Evolutionary conservation across 2,797 vertebrate species (phyloP).

Genomic region (Urosaurus nigricauda): DNA sequence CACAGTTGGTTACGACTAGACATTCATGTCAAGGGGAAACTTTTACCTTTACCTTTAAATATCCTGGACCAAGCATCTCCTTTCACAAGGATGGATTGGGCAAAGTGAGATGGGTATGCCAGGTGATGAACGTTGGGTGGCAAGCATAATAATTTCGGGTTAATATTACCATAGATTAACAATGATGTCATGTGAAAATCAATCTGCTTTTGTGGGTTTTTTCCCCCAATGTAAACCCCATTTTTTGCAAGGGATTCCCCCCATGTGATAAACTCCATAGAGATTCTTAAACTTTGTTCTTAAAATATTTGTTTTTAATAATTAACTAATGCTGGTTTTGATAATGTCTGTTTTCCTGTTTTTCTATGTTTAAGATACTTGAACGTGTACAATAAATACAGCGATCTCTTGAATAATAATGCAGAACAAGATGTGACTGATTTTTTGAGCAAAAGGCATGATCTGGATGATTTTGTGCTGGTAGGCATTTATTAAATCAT

Average conservation of each 20-base stretch:
- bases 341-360: background rate
- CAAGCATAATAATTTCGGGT: background rate
- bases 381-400: slow-evolving; percentile 87
- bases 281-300: too few relatives aligned
- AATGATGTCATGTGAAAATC: too few relatives aligned
- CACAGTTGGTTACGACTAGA: too few relatives aligned
- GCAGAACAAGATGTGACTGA: slow-evolving; percentile 79
- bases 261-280: too few relatives aligned
- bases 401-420: slow-evolving; percentile 82
- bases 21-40: too few relatives aligned
- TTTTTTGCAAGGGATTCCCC: too few relatives aligned
- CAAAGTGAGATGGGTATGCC: background rate
- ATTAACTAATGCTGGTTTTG: background rate
- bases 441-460: slow-evolving; percentile 86
- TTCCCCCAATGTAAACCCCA: too few relatives aligned
- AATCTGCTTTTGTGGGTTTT: too few relatives aligned
- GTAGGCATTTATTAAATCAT: slow-evolving; percentile 78
- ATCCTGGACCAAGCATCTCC: too few relatives aligned
- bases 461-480: slow-evolving; percentile 83
- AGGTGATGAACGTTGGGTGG: background rate
- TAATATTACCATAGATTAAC: too few relatives aligned
- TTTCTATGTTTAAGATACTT: slow-evolving; percentile 86
- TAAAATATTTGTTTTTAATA: slow-evolving; percentile 20
- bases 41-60: too few relatives aligned
- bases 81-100: background rate